Percentiles rank a stretch among this genome's conserved stretches.
These are phyloP conservation scores for Drosophila cardini DNA, from an alignment of 1,140 invertebrate species.

Conservation along the genomic window DNA sequence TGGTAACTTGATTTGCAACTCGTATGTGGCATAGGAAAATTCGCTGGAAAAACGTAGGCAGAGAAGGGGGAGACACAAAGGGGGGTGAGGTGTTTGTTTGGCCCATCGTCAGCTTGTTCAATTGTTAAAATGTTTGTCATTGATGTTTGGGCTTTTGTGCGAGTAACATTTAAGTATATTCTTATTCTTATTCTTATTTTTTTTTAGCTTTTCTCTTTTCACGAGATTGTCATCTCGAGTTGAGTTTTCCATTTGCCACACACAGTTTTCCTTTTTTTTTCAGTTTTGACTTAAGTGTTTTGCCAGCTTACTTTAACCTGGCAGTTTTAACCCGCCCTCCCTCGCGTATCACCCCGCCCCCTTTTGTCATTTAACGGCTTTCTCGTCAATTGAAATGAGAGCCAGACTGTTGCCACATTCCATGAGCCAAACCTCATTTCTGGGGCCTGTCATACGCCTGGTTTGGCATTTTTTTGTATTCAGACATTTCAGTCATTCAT, in stretches of 20 bases:
- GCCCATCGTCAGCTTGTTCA: slow-evolving; percentile 44
- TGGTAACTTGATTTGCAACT: slow-evolving; percentile 79
- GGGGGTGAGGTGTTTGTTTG: slow-evolving; percentile 9
- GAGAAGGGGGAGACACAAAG: not conserved
- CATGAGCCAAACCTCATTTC: slow-evolving; percentile 23
- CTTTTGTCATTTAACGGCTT: not conserved
- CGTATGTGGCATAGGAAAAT: slow-evolving; percentile 11
- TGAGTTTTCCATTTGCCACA: slow-evolving; percentile 44
- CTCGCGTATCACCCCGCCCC: too few species aligned
- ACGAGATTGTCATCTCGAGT: slow-evolving; percentile 48
- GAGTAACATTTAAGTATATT: slow-evolving; percentile 47
- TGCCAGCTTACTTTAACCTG: slow-evolving; percentile 48
- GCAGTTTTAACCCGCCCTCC: slow-evolving; percentile 9
- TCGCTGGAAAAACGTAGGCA: not conserved
- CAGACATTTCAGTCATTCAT: slow-evolving; percentile 56
- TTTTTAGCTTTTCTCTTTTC: not conserved
- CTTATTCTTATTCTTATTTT: slow-evolving; percentile 3
- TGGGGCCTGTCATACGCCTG: slow-evolving; percentile 46
- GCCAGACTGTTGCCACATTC: slow-evolving; percentile 50
- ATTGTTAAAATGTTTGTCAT: slow-evolving; percentile 66
- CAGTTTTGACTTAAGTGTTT: slow-evolving; percentile 57
- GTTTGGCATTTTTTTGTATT: slow-evolving; percentile 49
- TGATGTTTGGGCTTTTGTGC: slow-evolving; percentile 61
- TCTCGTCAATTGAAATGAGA: slow-evolving; percentile 42
- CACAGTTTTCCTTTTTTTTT: slow-evolving; percentile 25